Evolutionary conservation across 2,113 vertebrate genomes (phyloP).

Genomic region (Aptenodytes forsteri): DNA sequence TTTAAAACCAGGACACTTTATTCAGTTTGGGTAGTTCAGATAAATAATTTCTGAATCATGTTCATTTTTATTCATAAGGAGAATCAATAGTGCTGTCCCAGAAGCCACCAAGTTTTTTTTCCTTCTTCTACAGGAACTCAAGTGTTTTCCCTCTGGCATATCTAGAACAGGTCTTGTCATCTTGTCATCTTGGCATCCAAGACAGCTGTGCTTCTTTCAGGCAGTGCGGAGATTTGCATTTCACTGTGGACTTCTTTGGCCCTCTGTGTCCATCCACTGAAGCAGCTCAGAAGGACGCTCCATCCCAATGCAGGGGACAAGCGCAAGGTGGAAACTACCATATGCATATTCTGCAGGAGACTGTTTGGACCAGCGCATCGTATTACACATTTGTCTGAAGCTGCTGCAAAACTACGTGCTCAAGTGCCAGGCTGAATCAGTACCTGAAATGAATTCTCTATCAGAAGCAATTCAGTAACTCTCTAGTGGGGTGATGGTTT

Average conservation of each 20-base stretch:
- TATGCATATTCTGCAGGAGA: background rate
- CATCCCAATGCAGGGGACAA: background rate
- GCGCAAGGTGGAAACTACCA: background rate
- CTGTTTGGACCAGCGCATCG: background rate
- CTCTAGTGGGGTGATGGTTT: conserved; percentile 1
- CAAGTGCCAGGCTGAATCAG: background rate
- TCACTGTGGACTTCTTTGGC: background rate
- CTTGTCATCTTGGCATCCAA: background rate
- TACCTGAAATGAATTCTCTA: conserved; percentile 12
- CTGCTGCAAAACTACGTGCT: background rate
- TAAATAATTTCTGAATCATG: background rate
- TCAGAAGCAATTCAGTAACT: background rate
- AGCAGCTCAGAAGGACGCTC: background rate
- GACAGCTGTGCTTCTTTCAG: background rate
- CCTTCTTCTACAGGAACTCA: background rate
- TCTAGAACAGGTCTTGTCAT: background rate
- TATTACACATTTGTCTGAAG: background rate
- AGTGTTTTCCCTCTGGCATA: background rate
- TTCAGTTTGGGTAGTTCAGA: background rate
- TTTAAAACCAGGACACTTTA: background rate
- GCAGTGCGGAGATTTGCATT: background rate
- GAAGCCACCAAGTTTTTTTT: background rate
- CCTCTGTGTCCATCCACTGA: background rate
- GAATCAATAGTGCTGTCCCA: background rate
- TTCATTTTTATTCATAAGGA: background rate